These are phyloP conservation scores for Caenorhabditis inopinata DNA, from an alignment of 1,140 invertebrate genomes.

Conservation along the genomic window DNA sequence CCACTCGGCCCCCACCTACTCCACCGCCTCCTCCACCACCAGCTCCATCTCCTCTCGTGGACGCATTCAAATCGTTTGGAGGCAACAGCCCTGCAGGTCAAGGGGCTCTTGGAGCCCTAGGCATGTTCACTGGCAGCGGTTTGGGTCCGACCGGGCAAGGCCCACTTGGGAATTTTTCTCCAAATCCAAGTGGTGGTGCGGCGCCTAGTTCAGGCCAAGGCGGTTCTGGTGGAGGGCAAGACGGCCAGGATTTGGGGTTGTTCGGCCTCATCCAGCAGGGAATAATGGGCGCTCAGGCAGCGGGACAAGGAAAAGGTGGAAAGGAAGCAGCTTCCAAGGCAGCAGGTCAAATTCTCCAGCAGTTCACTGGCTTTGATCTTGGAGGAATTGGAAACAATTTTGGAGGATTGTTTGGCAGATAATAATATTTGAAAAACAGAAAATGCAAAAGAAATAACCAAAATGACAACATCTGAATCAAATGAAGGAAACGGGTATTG, in stretches of 20 bases:
- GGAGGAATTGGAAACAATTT: constrained; percentile 35
- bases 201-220: background rate
- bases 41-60: constrained; percentile 18
- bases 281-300: constrained; percentile 32
- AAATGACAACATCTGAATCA: background rate
- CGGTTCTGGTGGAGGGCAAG: constrained; percentile 17
- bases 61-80: background rate
- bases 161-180: background rate
- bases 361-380: constrained; percentile 38
- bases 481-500: background rate
- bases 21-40: constrained; percentile 43
- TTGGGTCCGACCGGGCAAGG: background rate
- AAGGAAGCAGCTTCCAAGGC: constrained; percentile 30
- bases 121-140: constrained; percentile 34
- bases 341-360: constrained; percentile 35
- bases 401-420: constrained; percentile 35
- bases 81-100: background rate
- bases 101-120: background rate
- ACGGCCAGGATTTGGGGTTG: constrained; percentile 36
- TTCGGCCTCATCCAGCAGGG: constrained; percentile 41
- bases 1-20: constrained; percentile 37
- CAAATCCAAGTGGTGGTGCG: background rate
- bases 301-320: constrained; percentile 18
- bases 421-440: too few relatives aligned
- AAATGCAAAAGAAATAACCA: background rate